Evolutionary conservation across 2,888 invertebrate species (phyloP).

Genomic region (Aplocera efformata): DNA sequence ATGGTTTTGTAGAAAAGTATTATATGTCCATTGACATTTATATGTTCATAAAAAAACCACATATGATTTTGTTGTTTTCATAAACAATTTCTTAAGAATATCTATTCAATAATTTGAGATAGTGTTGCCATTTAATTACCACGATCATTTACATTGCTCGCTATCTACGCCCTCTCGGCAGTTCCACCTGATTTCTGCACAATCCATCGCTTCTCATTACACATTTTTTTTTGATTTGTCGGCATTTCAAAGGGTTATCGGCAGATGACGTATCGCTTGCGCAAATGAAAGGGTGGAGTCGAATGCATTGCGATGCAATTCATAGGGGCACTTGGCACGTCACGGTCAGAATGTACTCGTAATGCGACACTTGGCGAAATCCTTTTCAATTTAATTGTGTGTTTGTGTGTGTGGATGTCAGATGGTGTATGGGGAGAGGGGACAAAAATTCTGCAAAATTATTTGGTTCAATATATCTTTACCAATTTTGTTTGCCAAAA

Average conservation of each 20-base stretch:
- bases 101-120: too few relatives aligned
- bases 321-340: conserved; percentile 69
- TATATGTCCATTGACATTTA: too few relatives aligned
- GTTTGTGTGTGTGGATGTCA: conserved; percentile 52
- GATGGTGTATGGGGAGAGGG: conserved; percentile 37
- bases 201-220: conserved; percentile 11
- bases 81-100: too few relatives aligned
- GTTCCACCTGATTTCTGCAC: neutral
- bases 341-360: conserved; percentile 54
- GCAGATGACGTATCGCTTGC: conserved; percentile 75
- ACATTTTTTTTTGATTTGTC: conserved; percentile 38
- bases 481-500: too few relatives aligned
- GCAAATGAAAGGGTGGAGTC: conserved; percentile 73
- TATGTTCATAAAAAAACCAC: too few relatives aligned
- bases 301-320: conserved; percentile 73
- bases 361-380: conserved; percentile 64
- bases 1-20: too few relatives aligned
- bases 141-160: too few relatives aligned
- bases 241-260: conserved; percentile 64
- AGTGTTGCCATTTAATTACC: too few relatives aligned
- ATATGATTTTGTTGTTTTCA: too few relatives aligned
- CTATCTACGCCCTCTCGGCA: too few relatives aligned
- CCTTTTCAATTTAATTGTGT: conserved; percentile 51
- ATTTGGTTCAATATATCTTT: too few relatives aligned
- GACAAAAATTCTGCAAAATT: too few relatives aligned